Evolutionary conservation across 2,797 vertebrate species (phyloP), one percentile per base, ranked within the genome.

Genomic region (Acropternis orthonyx): DNA sequence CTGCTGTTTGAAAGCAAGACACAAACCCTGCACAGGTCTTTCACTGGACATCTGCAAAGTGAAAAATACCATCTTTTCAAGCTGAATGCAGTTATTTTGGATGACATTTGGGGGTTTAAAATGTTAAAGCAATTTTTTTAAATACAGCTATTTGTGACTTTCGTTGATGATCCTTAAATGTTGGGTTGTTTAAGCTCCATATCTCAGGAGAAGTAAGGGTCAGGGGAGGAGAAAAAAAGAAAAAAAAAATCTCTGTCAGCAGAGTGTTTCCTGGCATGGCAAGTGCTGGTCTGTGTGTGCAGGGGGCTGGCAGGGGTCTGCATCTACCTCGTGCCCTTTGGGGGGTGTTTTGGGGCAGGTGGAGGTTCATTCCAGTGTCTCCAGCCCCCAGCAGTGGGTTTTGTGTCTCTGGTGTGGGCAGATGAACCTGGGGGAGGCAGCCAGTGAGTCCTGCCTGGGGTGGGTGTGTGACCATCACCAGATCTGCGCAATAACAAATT

Each of bases 81-180:
- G 55, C 69, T 72, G 81, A 75, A 78, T 4, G 18, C 89, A 41
- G 86, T 84, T 93, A 88, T 80, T 93, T 77, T 58, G 46, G 75
- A 13, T 96, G 91, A 78, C 87, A 86, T 96, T 87, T 91, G 91
- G 55, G 36, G 49, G 69, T 81, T 95, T 94, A 85, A 93, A 96
- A 95, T 91, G 94, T 85, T 97, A 89, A 77, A 91, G 92, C 87
- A 85, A 89, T 95, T 95, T 92, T 72, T 9, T 0, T 72, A 94
- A 96, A 91, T 78, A 87, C 4, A 92, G 87, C 88, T 95, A 81
- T 96, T 96, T 94, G 82, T 93, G 94, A 83, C 89, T 96, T 91
- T 7, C 0, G 2, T 51, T 27, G 14, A 51, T 80, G 87, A 95
- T 92, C 91, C 88, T 85, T 89, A 89, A 92, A 92, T 7, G 7